Base-by-base conservation (phyloP, 2,797 vertebrate species). In the Bradypodion ventrale region DNA sequence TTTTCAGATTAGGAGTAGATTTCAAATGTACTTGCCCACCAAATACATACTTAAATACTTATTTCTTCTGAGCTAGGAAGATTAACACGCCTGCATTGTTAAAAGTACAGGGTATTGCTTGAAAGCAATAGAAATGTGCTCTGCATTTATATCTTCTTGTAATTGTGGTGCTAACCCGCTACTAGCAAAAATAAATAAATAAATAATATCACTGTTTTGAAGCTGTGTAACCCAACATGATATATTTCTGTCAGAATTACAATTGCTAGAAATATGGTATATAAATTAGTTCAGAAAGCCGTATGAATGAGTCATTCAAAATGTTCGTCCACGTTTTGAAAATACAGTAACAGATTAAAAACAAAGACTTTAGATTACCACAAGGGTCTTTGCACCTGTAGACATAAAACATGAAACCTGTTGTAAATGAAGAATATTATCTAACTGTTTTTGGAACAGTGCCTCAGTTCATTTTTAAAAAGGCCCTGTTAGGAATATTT, bases 391-490 rank as follows among this genome's bases (percentile, higher is more conserved):
- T 75, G 63, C 52, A 76, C 7, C 32, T 83, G 23, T 63, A 59
- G 7, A 35, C 15, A 49, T 40, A 42, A 32, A 74, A 79, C 40
- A 68, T 27, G 49, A 75, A 68, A 42, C 75, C 49, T 49, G 27
- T 85, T 75, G 49, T 59, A 75, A 59, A 80, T 44, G 83, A 85
- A 69, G 40, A 44, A 68, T 7, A 46, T 8, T 68, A 27, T 21
- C 52, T 62, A 40, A 7, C 42, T 76, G 60, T 29, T 21, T 80
- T 21, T 70, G 40, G 32, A 72, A 19, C 79, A 76, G 44, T 76
- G 44, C 21, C n/a, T 68, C 23, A 35, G 23, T 60, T 37, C 49
- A 69, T 69, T 25, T 73, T 66, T 63, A 52, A 80, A 46, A 80
- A 75, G 42, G 16, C 5, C 10, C 78, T 52, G 40, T 56, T 80